These are phyloP conservation scores for Dastarcus helophoroides DNA, from an alignment of 2,888 invertebrate genomes.

Conservation along the genomic window DNA sequence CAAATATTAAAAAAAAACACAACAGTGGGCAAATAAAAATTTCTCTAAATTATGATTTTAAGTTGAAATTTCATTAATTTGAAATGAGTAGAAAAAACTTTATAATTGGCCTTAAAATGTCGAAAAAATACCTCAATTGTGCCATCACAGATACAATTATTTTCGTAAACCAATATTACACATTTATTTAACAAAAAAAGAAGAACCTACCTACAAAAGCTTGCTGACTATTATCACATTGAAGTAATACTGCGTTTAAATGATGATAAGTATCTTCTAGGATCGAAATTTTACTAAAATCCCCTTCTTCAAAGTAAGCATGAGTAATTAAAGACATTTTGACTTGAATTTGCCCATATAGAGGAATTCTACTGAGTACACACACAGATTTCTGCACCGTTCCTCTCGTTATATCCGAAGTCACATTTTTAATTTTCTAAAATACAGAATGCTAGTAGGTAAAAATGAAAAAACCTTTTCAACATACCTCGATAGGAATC, in stretches of 20 bases:
- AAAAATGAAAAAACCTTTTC: neutral
- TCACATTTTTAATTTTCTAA: slow-evolving; percentile 81
- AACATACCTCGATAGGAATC: slow-evolving; percentile 78
- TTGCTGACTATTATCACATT: slow-evolving; percentile 48
- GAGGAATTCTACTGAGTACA: slow-evolving; percentile 78
- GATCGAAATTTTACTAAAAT: slow-evolving; percentile 78
- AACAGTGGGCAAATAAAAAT: no score
- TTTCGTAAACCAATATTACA: neutral
- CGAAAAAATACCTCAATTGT: no score
- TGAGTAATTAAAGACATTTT: slow-evolving; percentile 94
- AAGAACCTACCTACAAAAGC: slow-evolving; percentile 52
- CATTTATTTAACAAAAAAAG: neutral
- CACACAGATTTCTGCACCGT: slow-evolving; percentile 98
- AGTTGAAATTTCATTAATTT: no score
- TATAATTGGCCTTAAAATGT: no score
- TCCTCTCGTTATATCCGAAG: slow-evolving; percentile 91
- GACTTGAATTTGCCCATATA: slow-evolving; percentile 90
- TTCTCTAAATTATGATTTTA: no score
- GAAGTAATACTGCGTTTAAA: slow-evolving; percentile 70
- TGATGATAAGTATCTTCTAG: slow-evolving; percentile 88
- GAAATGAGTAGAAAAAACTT: no score
- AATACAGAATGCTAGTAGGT: slow-evolving; percentile 15
- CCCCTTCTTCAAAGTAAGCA: slow-evolving; percentile 93
- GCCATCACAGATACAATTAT: neutral
- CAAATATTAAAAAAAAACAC: no score